Evolutionary conservation across 2,888 invertebrate species (phyloP).

Genomic region (Cacoxenus indagator): DNA sequence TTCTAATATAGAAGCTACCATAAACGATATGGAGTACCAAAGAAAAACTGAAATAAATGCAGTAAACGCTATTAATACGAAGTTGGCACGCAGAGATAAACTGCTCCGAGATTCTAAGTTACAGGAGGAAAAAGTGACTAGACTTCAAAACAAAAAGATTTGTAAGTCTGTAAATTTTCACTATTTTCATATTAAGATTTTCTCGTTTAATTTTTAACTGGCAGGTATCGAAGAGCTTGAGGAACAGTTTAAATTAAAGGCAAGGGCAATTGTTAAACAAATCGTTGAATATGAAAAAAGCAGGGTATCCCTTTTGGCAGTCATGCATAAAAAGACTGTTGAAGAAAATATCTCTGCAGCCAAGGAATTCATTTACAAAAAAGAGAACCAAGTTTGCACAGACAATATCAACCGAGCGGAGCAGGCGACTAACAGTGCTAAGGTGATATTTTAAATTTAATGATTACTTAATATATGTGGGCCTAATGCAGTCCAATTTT

Average conservation of each 20-base stretch:
- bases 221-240: slow-evolving; percentile 59
- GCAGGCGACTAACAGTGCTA: slow-evolving; percentile 58
- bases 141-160: slow-evolving; percentile 36
- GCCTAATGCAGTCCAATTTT: too few species aligned
- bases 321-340: slow-evolving; percentile 54
- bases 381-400: slow-evolving; percentile 47
- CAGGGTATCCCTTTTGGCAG: slow-evolving; percentile 55
- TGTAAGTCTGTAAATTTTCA: slow-evolving; percentile 39
- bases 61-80: slow-evolving; percentile 56
- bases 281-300: slow-evolving; percentile 57
- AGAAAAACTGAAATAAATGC: slow-evolving; percentile 53
- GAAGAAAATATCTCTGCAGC: slow-evolving; percentile 52
- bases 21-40: slow-evolving; percentile 59
- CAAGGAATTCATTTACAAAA: slow-evolving; percentile 50
- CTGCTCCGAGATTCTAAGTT: slow-evolving; percentile 44
- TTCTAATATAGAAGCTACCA: slow-evolving; percentile 45
- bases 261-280: slow-evolving; percentile 49
- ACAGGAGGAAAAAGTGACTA: slow-evolving; percentile 40
- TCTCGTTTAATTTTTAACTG: too few species aligned
- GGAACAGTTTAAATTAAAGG: slow-evolving; percentile 42
- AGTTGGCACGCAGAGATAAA: slow-evolving; percentile 40
- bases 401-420: slow-evolving; percentile 42
- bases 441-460: too few species aligned
- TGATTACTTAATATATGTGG: too few species aligned
- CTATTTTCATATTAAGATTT: not conserved